These are phyloP conservation scores for Glomeris marginata DNA, from an alignment of 2,888 invertebrate genomes.

Conservation along the genomic window DNA sequence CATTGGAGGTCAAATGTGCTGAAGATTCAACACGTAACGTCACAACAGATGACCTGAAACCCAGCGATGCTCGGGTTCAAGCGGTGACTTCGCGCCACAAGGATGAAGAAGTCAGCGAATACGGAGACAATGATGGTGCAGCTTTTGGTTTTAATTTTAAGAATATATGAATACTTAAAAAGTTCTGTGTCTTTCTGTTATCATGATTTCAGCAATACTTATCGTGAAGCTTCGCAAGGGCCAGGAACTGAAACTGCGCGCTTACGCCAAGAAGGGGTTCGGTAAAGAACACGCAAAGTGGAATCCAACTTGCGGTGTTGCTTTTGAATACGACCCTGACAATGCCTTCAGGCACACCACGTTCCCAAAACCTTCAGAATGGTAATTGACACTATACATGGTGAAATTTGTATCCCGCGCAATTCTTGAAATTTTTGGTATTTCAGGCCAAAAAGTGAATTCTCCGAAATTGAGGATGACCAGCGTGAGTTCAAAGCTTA, in stretches of 20 bases:
- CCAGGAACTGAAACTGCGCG: constrained; percentile 83
- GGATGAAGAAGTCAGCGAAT: constrained; percentile 84
- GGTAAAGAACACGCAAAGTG: constrained; percentile 99
- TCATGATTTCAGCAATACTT: constrained; percentile 42
- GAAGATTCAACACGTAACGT: constrained; percentile 91
- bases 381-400: constrained; percentile 39
- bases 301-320: constrained; percentile 98
- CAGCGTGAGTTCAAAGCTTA: constrained; percentile 43
- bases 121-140: constrained; percentile 77
- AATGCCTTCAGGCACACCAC: constrained; percentile 91
- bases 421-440: background rate
- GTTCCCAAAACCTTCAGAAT: constrained; percentile 92
- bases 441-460: constrained; percentile 79
- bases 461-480: constrained; percentile 80
- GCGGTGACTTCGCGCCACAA: constrained; percentile 80
- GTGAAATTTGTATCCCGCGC: background rate
- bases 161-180: background rate
- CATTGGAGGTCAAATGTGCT: constrained; percentile 83
- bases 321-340: constrained; percentile 99
- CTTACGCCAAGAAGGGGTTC: constrained; percentile 92
- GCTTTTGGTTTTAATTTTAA: constrained; percentile 10
- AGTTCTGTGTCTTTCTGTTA: background rate
- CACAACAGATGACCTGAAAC: constrained; percentile 89
- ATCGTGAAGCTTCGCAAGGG: constrained; percentile 60
- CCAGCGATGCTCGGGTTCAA: constrained; percentile 76